phyloP scores from a whole-genome alignment of 1,140 invertebrate genomes.

The Zaprionus kolodkinae region DNA sequence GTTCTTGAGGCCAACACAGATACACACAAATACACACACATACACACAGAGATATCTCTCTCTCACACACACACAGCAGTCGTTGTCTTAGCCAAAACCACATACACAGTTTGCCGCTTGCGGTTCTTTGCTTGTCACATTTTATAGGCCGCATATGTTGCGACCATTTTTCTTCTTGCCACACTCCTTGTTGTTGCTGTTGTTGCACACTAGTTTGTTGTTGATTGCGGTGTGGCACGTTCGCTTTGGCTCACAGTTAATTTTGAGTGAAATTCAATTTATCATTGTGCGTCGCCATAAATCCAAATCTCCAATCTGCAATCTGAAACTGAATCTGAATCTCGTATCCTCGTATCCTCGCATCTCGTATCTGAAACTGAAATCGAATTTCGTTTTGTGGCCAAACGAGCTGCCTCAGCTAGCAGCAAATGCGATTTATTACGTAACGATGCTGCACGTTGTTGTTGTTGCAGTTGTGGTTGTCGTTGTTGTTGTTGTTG shows the following conservation, averaged over 20 bases:
- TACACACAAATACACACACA: constrained; percentile 14
- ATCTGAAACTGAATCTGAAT: constrained; percentile 28
- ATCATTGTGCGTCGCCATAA: constrained; percentile 74
- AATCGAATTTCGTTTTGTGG: not conserved
- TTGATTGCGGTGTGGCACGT: constrained; percentile 59
- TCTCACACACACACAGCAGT: not conserved
- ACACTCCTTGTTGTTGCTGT: constrained; percentile 11
- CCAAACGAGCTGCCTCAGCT: not conserved
- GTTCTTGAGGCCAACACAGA: constrained; percentile 25
- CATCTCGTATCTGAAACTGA: too few relatives aligned
- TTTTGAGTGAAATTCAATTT: constrained; percentile 82
- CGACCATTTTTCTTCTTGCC: constrained; percentile 45
- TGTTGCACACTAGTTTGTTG: constrained; percentile 17
- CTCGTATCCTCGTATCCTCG: too few relatives aligned
- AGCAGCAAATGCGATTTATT: constrained; percentile 63
- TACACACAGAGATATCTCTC: too few relatives aligned
- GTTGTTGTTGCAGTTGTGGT: too few relatives aligned
- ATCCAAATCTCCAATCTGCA: constrained; percentile 51
- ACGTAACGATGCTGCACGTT: constrained; percentile 32
- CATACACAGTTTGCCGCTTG: constrained; percentile 47
- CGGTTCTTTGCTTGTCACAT: constrained; percentile 62
- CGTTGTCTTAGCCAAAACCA: constrained; percentile 63
- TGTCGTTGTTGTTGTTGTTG: not conserved
- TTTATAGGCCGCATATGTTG: constrained; percentile 76
- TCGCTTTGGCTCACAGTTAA: constrained; percentile 74